These are phyloP conservation scores for Ceratitis capitata DNA, from an alignment of 1,140 invertebrate genomes.

Conservation along the genomic window DNA sequence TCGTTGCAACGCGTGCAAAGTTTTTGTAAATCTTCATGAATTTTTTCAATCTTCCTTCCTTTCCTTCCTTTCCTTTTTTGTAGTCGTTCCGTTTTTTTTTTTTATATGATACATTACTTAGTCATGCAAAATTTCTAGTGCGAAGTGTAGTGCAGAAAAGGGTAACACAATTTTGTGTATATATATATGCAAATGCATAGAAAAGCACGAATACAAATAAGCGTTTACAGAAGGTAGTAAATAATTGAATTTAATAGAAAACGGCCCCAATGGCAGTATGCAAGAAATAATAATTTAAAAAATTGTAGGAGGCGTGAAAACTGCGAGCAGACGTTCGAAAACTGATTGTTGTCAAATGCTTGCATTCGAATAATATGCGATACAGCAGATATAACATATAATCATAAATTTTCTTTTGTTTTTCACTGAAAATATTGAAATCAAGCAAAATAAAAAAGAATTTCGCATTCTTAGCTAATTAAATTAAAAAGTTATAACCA, in stretches of 20 bases:
- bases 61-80: background rate
- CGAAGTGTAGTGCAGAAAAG: background rate
- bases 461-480: background rate
- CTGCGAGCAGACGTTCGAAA: too few species aligned
- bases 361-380: background rate
- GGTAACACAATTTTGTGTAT: background rate
- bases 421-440: background rate
- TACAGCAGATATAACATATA: too few species aligned
- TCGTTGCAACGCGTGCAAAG: background rate
- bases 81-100: background rate
- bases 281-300: too few species aligned
- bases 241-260: slow-evolving; percentile 32
- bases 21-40: background rate
- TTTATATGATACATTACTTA: background rate
- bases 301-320: background rate
- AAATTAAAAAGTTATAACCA: background rate
- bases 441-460: background rate
- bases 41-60: background rate
- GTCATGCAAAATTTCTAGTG: slow-evolving; percentile 18
- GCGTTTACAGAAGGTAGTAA: background rate
- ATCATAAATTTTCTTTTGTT: too few species aligned
- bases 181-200: background rate
- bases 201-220: background rate
- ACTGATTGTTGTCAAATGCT: too few species aligned
- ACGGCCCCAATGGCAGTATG: background rate